Evolutionary conservation across 2,888 invertebrate genomes (phyloP).

Genomic region (Beris morrisii): DNA sequence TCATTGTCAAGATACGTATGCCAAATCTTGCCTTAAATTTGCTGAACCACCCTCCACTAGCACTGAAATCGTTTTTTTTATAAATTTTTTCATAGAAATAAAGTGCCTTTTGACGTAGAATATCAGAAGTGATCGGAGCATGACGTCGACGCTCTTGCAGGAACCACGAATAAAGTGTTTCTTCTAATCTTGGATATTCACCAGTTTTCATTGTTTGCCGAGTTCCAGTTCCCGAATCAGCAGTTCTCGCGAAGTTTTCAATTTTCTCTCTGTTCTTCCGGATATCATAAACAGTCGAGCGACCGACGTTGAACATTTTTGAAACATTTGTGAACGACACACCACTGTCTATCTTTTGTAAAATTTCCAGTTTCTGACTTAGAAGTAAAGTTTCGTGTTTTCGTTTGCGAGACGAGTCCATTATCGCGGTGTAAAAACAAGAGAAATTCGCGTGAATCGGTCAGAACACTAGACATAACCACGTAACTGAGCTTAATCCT

Average conservation of each 20-base stretch:
- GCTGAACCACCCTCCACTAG: conserved; percentile 13
- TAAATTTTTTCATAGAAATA: conserved; percentile 10
- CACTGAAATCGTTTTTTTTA: conserved; percentile 15
- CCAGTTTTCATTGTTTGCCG: conserved; percentile 13
- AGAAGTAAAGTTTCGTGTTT: too few species aligned
- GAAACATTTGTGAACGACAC: too few species aligned
- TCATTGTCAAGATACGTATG: background rate
- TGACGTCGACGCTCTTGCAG: conserved; percentile 1
- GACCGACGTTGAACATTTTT: background rate
- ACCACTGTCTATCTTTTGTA: too few species aligned
- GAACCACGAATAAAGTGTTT: conserved; percentile 18
- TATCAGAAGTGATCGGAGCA: background rate
- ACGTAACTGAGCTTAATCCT: too few species aligned
- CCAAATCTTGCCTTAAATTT: conserved; percentile 12
- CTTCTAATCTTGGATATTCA: conserved; percentile 18
- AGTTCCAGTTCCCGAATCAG: conserved; percentile 3
- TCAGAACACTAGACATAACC: too few species aligned
- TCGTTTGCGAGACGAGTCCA: too few species aligned
- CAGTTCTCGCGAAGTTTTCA: conserved; percentile 1
- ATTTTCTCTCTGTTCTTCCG: background rate
- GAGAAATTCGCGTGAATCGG: too few species aligned
- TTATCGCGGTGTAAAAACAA: too few species aligned
- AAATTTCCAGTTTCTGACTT: too few species aligned
- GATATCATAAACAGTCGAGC: conserved; percentile 3
- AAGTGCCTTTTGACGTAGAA: background rate